Base-by-base conservation (phyloP, 2,113 vertebrate species). In the Polypterus bichir region DNA sequence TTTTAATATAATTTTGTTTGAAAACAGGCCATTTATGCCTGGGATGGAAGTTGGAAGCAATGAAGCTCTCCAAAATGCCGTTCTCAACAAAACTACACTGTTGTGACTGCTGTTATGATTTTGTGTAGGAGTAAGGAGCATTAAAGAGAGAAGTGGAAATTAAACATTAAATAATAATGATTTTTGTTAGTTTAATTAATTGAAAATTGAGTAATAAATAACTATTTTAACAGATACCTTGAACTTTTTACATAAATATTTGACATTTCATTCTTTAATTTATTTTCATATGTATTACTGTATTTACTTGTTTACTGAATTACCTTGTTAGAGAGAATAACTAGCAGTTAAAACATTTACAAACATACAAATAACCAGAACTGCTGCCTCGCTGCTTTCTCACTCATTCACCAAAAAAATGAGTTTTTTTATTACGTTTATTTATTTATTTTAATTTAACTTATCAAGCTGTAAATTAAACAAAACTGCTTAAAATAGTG, bases 21-120 rank as follows among this genome's bases (percentile, higher is more conserved):
- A 52, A 79, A 83, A 76, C 77, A 64, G 71, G 80, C 82, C 81
- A 78, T 77, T 77, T 70, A 83, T 54, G 73, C 75, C 74, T 70
- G 76, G 79, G 77, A 78, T 72, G 66, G 80, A 81, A 83, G 85
- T 86, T 83, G 84, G 85, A 85, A 82, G 83, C 81, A 81, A 84
- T 81, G 79, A 77, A 78, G 77, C 79, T 78, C 79, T 79, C 81
- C 79, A 73, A 81, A 76, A 79, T 80, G 78, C 75, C 80, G 80
- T 82, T 61, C 81, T 27, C 78, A 80, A 83, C 80, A 80, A 77
- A 81, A 75, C 73, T 69, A 77, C 76, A 69, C 70, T 77, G 82
- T 79, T 86, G 83, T 82, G 78, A 77, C 71, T 77, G 79, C 76
- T 81, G 83, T 86, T 88, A 84, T 77, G 82, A 81, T 82, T 79